Conservation (phyloP, 35 echinoderm and acorn worm genomes). For the Holothuria glaberrima region DNA sequence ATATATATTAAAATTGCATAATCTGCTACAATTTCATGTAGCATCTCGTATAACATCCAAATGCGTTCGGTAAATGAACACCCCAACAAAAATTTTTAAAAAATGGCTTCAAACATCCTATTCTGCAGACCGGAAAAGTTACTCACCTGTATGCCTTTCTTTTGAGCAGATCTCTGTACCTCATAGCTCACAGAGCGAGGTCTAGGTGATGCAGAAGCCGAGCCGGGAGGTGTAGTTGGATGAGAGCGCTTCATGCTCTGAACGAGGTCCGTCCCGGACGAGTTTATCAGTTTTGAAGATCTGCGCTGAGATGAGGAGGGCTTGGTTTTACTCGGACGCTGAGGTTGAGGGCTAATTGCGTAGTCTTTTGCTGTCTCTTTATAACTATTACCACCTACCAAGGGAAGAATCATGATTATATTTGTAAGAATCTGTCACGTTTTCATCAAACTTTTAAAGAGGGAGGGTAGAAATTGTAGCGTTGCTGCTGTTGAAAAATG, state of each 20-base stretch:
- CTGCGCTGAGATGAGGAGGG: slow-evolving; percentile 2
- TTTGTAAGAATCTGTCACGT: too few species aligned
- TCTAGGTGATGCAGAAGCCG: neutral
- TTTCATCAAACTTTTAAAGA: too few species aligned
- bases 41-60: too few species aligned
- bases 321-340: neutral
- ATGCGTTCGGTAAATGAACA: too few species aligned
- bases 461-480: too few species aligned
- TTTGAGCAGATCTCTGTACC: neutral
- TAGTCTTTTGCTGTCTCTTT: slow-evolving; percentile 2
- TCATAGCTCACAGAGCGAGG: slow-evolving; percentile 3
- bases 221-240: slow-evolving; percentile 14
- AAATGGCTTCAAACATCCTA: too few species aligned
- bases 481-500: too few species aligned
- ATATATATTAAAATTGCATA: too few species aligned
- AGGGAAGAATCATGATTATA: too few species aligned
- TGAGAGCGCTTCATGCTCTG: slow-evolving; percentile 31
- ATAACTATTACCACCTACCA: neutral
- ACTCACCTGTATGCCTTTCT: neutral
- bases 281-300: slow-evolving; percentile 2
- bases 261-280: slow-evolving; percentile 18
- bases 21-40: too few species aligned
- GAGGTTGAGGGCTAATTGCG: slow-evolving; percentile 16
- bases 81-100: too few species aligned
- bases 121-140: neutral